Percentiles rank a stretch among this genome's conserved stretches.
Evolutionary conservation across 2,797 vertebrate genomes (phyloP).

Genomic region (Ctenopoma multispine): DNA sequence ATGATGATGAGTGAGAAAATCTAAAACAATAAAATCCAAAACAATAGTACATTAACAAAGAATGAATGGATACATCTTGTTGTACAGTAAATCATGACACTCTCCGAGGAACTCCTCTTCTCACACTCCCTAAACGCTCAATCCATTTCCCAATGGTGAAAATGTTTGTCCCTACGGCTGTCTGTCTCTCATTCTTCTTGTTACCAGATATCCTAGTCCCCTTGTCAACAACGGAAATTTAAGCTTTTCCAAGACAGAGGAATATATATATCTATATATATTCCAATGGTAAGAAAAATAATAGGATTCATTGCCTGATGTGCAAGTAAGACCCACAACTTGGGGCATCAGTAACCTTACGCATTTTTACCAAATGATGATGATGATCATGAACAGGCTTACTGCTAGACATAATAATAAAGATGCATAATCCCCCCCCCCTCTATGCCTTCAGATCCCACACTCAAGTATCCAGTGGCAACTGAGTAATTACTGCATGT

Average conservation of each 20-base stretch:
- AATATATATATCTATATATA: conserved; percentile 5
- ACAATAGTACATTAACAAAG: not conserved
- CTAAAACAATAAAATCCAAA: not conserved
- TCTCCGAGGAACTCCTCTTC: conserved; percentile 32
- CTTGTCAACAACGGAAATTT: not conserved
- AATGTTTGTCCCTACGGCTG: conserved; percentile 10
- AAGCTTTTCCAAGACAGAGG: not conserved
- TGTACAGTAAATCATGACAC: conserved; percentile 24
- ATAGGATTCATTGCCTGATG: not conserved
- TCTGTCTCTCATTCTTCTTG: conserved; percentile 1
- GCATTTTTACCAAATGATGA: not conserved
- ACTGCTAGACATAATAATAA: not conserved
- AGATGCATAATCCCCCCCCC: not conserved
- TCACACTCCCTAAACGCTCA: conserved; percentile 27
- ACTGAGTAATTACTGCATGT: no score
- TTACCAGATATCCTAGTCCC: not conserved
- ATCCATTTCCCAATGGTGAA: conserved; percentile 9
- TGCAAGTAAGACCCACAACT: not conserved
- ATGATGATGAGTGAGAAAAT: not conserved
- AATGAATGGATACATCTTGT: conserved; percentile 20
- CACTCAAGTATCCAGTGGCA: no score
- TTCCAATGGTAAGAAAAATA: not conserved
- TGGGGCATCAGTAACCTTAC: no score
- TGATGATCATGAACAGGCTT: not conserved
- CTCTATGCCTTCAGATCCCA: no score